Percentiles rank a stretch among this genome's conserved stretches.
Evolutionary conservation across 92 coral and sea anemone genomes (phyloP).

Genomic region (Phenganax stokvisi): DNA sequence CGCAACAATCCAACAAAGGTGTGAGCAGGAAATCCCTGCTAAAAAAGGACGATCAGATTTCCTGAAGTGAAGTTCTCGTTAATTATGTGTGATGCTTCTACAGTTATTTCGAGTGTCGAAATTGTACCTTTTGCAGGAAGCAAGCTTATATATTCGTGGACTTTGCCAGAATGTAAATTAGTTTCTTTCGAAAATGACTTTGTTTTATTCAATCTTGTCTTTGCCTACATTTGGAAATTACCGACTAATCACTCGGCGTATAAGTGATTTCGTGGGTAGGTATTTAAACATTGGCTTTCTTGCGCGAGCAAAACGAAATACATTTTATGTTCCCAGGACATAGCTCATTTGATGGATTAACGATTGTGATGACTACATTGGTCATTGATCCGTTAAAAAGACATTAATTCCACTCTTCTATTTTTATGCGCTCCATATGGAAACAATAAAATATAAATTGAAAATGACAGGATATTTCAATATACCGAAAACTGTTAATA

Average conservation of each 20-base stretch:
- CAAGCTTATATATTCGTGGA: background rate
- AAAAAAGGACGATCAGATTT: background rate
- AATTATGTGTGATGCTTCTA: background rate
- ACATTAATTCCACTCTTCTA: background rate
- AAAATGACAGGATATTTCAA: background rate
- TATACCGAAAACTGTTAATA: background rate
- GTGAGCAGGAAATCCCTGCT: slow-evolving; percentile 7
- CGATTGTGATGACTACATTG: too few relatives aligned
- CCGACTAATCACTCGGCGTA: slow-evolving; percentile 6
- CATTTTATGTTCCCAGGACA: too few relatives aligned
- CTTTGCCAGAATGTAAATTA: background rate
- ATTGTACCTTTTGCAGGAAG: too few relatives aligned
- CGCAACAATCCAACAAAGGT: background rate
- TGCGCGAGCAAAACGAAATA: background rate
- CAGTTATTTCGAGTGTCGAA: background rate
- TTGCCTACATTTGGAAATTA: slow-evolving; percentile 29
- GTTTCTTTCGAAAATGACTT: background rate
- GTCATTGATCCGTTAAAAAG: too few relatives aligned
- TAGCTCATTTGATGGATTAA: too few relatives aligned
- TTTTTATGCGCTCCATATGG: background rate
- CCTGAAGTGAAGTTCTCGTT: background rate
- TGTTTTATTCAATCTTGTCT: background rate
- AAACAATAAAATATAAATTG: background rate
- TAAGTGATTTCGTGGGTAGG: background rate
- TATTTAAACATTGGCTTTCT: background rate